A percentile compares a stretch with the other conserved stretches of the same genome.
phyloP scores from a whole-genome alignment of 2,888 invertebrate species.

The Limulus polyphemus region DNA sequence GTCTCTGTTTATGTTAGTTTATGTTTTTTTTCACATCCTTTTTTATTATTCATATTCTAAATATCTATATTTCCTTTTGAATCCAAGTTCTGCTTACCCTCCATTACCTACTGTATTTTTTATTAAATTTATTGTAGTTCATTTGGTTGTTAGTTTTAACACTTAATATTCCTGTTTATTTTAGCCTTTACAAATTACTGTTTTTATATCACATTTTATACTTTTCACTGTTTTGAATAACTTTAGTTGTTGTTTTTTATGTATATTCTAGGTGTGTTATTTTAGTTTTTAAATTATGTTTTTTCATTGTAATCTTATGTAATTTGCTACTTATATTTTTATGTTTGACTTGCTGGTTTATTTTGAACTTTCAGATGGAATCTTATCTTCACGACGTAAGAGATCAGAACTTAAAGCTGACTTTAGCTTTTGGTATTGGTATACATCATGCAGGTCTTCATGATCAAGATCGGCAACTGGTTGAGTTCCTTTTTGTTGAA shows the following conservation, averaged over 20 bases:
- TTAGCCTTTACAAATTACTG: too few relatives aligned
- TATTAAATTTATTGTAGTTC: too few relatives aligned
- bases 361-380: slow-evolving; percentile 48
- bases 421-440: slow-evolving; percentile 92
- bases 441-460: slow-evolving; percentile 96
- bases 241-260: neutral
- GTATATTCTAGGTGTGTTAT: neutral
- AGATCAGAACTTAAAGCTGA: slow-evolving; percentile 80
- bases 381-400: slow-evolving; percentile 44
- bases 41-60: too few relatives aligned
- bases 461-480: slow-evolving; percentile 75
- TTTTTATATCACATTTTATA: too few relatives aligned
- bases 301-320: neutral
- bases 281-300: neutral
- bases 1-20: too few relatives aligned
- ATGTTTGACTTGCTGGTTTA: neutral
- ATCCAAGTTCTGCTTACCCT: too few relatives aligned
- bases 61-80: too few relatives aligned
- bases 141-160: too few relatives aligned
- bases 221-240: too few relatives aligned
- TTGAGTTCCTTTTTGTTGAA: slow-evolving; percentile 86
- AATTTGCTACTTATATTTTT: slow-evolving; percentile 9
- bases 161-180: too few relatives aligned
- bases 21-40: too few relatives aligned
- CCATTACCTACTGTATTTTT: too few relatives aligned